phyloP scores from a whole-genome alignment of 2,797 vertebrate genomes.

The Vultur gryphus region DNA sequence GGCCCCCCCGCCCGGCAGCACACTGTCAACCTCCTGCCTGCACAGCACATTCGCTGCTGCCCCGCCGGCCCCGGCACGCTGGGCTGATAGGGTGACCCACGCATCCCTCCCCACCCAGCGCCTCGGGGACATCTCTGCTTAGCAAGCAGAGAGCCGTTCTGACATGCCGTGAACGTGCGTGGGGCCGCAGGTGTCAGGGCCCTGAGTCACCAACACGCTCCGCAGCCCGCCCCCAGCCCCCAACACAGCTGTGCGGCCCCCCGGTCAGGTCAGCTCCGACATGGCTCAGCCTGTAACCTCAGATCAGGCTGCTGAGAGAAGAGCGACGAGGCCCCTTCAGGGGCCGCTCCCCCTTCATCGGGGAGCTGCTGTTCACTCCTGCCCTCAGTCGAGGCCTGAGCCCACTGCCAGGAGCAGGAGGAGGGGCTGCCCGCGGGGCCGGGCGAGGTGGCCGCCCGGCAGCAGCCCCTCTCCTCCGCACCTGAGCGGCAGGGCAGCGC shows the following conservation, averaged over 20 bases:
- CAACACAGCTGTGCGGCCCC: background rate
- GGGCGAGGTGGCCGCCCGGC: rapidly evolving
- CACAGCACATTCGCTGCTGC: rapidly evolving
- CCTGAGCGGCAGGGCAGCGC: too few species aligned
- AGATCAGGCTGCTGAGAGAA: background rate
- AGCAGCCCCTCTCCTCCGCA: background rate
- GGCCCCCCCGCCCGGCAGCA: background rate
- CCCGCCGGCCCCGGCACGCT: background rate
- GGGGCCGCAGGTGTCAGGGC: rapidly evolving
- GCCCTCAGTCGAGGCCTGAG: too few species aligned
- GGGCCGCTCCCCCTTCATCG: too few species aligned
- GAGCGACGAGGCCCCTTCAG: too few species aligned
- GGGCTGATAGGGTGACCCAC: background rate
- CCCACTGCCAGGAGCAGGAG: background rate
- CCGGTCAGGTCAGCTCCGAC: too few species aligned
- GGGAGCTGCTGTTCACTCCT: rapidly evolving
- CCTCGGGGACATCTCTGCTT: background rate
- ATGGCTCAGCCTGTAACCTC: background rate
- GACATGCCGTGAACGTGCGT: rapidly evolving
- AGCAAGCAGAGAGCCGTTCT: too few species aligned
- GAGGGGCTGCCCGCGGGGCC: rapidly evolving
- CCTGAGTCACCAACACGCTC: background rate
- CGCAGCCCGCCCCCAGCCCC: too few species aligned
- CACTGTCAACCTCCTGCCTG: too few species aligned
- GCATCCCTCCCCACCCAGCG: background rate